A percentile compares a stretch with the other conserved stretches of the same genome.
Conservation (phyloP, 2,113 vertebrate species). For the Hipposideros armiger region DNA sequence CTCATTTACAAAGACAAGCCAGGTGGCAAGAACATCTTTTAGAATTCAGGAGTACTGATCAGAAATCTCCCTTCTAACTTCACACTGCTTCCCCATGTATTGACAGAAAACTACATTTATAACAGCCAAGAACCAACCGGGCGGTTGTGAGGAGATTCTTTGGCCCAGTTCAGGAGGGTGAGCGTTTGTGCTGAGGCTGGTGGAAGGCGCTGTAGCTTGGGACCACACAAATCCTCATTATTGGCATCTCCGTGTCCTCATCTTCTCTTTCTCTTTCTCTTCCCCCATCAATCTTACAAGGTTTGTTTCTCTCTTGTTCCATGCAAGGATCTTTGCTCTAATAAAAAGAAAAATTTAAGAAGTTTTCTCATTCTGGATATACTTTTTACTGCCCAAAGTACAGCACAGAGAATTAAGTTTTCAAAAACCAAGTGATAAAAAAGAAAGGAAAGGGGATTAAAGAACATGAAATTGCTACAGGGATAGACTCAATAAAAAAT, state of each 20-base stretch:
- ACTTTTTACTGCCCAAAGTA: slow-evolving; percentile 81
- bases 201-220: not conserved
- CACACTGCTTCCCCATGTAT: too few species aligned
- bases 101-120: not conserved
- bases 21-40: not conserved
- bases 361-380: slow-evolving; percentile 66
- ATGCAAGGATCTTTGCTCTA: slow-evolving; percentile 58
- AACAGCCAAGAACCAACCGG: not conserved
- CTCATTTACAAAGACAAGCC: not conserved
- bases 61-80: not conserved
- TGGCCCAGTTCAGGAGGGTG: not conserved
- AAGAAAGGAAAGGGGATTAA: slow-evolving; percentile 82
- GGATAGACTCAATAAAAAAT: slow-evolving; percentile 65
- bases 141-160: not conserved
- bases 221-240: not conserved
- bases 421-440: slow-evolving; percentile 81
- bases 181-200: not conserved
- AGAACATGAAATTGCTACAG: slow-evolving; percentile 73
- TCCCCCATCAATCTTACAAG: slow-evolving; percentile 51
- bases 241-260: not conserved
- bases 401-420: slow-evolving; percentile 85
- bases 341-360: slow-evolving; percentile 77
- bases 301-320: slow-evolving; percentile 82
- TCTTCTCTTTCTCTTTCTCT: not conserved
- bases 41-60: not conserved